Percentiles rank a stretch among this genome's conserved stretches.
Evolutionary conservation across 2,888 invertebrate species (phyloP).

Genomic region (Pyrrhosoma nymphula): DNA sequence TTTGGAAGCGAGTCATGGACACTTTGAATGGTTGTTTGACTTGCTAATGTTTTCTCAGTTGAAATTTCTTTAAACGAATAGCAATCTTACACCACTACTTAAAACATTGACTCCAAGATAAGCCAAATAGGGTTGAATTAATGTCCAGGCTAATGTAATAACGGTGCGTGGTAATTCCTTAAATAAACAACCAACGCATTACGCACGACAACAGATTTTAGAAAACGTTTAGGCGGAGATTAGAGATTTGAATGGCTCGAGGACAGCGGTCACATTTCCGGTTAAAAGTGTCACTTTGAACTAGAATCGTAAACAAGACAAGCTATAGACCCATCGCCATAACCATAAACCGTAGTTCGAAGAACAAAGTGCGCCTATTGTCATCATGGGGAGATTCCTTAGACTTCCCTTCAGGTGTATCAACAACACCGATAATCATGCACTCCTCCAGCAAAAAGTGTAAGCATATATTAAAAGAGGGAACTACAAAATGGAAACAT

Average conservation of each 20-base stretch:
- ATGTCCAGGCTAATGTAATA: not conserved
- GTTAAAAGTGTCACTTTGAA: not conserved
- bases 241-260: not conserved
- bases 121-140: not conserved
- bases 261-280: not conserved
- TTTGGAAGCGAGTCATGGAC: not conserved
- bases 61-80: not conserved
- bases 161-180: not conserved
- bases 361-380: not conserved
- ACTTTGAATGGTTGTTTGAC: not conserved
- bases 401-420: not conserved
- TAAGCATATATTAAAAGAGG: no score
- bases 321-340: not conserved
- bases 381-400: not conserved
- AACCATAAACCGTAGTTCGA: not conserved
- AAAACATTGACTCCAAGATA: not conserved
- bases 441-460: not conserved
- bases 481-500: no score
- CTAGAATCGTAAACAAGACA: not conserved
- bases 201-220: not conserved
- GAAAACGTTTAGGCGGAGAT: not conserved
- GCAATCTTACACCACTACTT: not conserved
- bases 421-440: not conserved
- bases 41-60: not conserved
- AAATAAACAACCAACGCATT: not conserved